phyloP scores from a whole-genome alignment of 2,113 vertebrate genomes.

The Neotoma lepida region DNA sequence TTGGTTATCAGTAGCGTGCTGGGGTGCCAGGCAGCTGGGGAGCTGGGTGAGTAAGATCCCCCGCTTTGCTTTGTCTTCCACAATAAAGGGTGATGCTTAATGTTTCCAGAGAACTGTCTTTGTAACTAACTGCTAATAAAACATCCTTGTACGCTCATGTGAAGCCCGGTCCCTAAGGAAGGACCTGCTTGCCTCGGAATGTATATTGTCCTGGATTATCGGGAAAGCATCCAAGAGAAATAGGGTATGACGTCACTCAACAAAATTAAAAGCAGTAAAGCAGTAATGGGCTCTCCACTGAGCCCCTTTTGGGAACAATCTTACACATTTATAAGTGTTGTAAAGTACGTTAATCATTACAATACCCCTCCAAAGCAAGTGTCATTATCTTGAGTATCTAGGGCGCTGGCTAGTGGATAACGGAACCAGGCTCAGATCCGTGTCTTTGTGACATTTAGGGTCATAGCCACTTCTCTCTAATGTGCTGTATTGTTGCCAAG shows the following conservation, averaged over 20 bases:
- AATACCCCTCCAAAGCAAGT: neutral
- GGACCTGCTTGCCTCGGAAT: neutral
- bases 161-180: neutral
- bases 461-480: neutral
- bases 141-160: neutral
- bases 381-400: neutral
- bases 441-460: neutral
- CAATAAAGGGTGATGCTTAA: neutral
- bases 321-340: neutral
- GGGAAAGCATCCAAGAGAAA: neutral
- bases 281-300: neutral
- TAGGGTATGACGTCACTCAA: neutral
- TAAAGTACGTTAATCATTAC: neutral
- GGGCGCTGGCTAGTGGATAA: neutral
- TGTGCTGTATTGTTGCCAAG: neutral
- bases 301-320: neutral
- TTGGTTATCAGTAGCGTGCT: neutral
- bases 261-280: conserved; percentile 32
- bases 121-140: neutral
- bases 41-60: neutral
- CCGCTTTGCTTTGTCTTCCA: neutral
- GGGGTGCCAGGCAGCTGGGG: neutral
- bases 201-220: neutral
- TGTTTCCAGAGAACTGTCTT: conserved; percentile 4
- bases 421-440: neutral